Evolutionary conservation across 1,140 invertebrate genomes (phyloP), one percentile per base, ranked within the genome.

Genomic region (Pogonus chalceus): DNA sequence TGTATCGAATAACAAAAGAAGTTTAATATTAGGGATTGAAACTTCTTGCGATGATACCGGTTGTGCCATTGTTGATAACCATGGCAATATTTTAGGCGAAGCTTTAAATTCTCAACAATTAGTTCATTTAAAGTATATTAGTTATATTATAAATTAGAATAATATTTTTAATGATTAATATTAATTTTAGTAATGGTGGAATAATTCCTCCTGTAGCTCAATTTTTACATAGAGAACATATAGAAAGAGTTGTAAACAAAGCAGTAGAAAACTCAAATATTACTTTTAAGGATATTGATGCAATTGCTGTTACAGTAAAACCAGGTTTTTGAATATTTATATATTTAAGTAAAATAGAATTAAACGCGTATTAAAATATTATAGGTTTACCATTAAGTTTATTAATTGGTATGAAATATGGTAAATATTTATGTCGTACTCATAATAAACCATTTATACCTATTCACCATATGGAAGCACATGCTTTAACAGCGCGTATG

Each of bases 21-120:
- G 21, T 52, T 26, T 73, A 53, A 73, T 94, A 43, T 71, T 97
- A 56, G 96, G 95, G 7, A 96, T 98, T 59, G 96, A 98, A 80
- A 96, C 92, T n/a, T 97, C 93, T 60, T 98, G 93, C 72, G 96
- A 98, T 78, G 96, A 98, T 68, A 98, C 95, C 2, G 94, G 90
- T 49, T 86, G 86, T 63, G 94, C 90, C 46, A 78, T 98, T 62
- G 83, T 98, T 1, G 76, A 87, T 69, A 73, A 72, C 4, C 59
- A 76, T 49, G 84, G 87, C 24, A 75, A 77, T 54, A 76, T 98
- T 55, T 65, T 92, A 23, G 87, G 88, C 16, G 90, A 97, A 73
- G 76, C 82, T 35, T 65, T 88, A 46, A 68, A 82, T 64, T 92
- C 89, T 12, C 91, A 94, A 70, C 79, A 83, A 56, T 61, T 78